phyloP scores from a whole-genome alignment of 2,113 vertebrate species.

The Cnemophilus loriae region DNA sequence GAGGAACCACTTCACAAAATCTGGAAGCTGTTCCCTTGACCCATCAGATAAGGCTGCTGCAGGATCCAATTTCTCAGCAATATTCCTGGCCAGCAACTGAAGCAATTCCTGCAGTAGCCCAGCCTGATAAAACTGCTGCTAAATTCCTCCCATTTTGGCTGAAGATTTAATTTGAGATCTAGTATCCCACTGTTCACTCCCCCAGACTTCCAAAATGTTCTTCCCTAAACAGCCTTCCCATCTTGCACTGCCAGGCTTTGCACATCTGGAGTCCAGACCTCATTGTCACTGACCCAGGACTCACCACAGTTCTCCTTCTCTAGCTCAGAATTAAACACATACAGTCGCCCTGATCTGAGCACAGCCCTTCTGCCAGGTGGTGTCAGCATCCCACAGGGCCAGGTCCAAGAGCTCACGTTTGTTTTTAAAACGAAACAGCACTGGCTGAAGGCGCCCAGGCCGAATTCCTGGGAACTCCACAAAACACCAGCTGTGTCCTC shows the following conservation, averaged over 20 bases:
- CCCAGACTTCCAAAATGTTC: conserved; percentile 42
- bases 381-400: conserved; percentile 4
- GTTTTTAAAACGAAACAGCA: background rate
- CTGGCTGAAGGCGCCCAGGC: accelerated
- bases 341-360: background rate
- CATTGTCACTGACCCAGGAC: conserved; percentile 53
- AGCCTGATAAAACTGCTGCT: conserved; percentile 44
- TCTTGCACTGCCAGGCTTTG: background rate
- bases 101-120: conserved; percentile 53
- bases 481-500: background rate
- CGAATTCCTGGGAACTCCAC: background rate
- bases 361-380: conserved; percentile 35
- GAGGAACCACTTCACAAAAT: background rate
- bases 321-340: conserved; percentile 50
- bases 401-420: background rate
- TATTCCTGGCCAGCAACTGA: background rate
- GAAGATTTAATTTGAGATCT: conserved; percentile 45
- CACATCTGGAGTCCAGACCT: conserved; percentile 65
- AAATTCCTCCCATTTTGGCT: conserved; percentile 57
- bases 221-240: conserved; percentile 19
- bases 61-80: conserved; percentile 27
- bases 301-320: conserved; percentile 20
- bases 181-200: conserved; percentile 47
- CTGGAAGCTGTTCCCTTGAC: background rate
- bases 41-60: conserved; percentile 23